Evolutionary conservation across 2,797 vertebrate genomes (phyloP).

Genomic region (Argya squamiceps): DNA sequence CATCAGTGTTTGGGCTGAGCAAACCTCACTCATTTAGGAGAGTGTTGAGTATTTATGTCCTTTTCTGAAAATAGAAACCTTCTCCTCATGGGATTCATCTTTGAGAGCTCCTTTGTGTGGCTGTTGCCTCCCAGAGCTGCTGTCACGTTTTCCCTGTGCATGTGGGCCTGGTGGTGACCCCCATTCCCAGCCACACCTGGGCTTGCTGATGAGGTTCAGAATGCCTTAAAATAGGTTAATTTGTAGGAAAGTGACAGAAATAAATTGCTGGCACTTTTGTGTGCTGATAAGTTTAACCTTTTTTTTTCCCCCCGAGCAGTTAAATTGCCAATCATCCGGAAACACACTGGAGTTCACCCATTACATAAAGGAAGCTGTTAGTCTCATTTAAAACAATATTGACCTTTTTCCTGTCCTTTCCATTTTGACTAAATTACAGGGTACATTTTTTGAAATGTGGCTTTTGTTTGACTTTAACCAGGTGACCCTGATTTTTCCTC

Average conservation of each 20-base stretch:
- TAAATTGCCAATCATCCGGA: constrained; percentile 61
- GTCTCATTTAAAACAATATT: constrained; percentile 62
- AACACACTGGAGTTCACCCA: constrained; percentile 36
- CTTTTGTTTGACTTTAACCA: constrained; percentile 25
- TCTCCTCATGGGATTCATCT: fast-evolving
- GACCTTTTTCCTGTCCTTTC: constrained; percentile 62
- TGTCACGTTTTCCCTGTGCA: neutral
- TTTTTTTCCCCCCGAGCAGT: neutral
- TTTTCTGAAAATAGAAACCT: neutral
- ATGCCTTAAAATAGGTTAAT: constrained; percentile 54
- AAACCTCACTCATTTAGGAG: neutral
- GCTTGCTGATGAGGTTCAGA: constrained; percentile 35
- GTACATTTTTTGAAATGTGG: constrained; percentile 23
- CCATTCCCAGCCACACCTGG: constrained; percentile 5
- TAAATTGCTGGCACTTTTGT: constrained; percentile 47
- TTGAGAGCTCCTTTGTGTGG: neutral
- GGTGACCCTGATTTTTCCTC: constrained; percentile 29
- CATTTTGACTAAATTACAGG: constrained; percentile 47
- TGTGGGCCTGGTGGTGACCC: neutral
- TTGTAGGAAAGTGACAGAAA: constrained; percentile 47
- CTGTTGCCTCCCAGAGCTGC: neutral
- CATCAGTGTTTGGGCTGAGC: fast-evolving
- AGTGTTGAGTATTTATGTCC: neutral
- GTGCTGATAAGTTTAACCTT: constrained; percentile 55
- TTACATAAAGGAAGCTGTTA: constrained; percentile 59